Base-by-base conservation (phyloP, 2,888 invertebrate genomes). In the Doris montereyensis region DNA sequence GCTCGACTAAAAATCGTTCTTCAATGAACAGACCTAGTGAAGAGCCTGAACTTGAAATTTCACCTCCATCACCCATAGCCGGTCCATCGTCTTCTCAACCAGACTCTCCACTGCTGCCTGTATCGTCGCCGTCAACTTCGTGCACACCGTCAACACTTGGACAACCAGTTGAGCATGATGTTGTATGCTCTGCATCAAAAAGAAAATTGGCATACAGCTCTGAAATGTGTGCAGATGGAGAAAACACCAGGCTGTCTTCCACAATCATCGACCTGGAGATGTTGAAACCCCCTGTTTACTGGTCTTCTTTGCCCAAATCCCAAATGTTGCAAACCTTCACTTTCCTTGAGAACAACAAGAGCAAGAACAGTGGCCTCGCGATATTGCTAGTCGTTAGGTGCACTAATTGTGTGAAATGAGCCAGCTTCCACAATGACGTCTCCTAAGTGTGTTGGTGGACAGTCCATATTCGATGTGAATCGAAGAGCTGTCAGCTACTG, bases 401-500 rank as follows among this genome's bases (percentile, higher is more conserved):
- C 26, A 26, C 4, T 5, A 28, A 17, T 5, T 71, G 71, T 30
- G 30, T n/a, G 24, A n/a, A 26, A 34, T 13, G 24, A 71, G 3
- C 28, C 35, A 10, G 17, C 71, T 8, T 13, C 34, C 2, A 35
- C 71, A 17, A 21, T 10, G 28, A 71, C 71, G n/a, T n/a, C n/a
- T n/a, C n/a, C n/a, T n/a, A n/a, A n/a, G n/a, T n/a, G n/a, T n/a
- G n/a, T n/a, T n/a, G n/a, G n/a, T n/a, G n/a, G n/a, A n/a, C n/a
- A n/a, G n/a, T n/a, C n/a, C n/a, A n/a, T 21, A 35, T 35, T 71
- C 8, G 10, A 34, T n/a, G 71, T 71, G 26, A 71, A 71, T 41
- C 10, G 71, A 41, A 71, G 24, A 24, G 71, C 71, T 34, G 71
- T 71, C 17, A n/a, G 35, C 35, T 71, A 24, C 34, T 34, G 71